Percentiles rank a stretch among this genome's conserved stretches.
Conservation (phyloP, 2,888 invertebrate species). For the Helicoverpa assulta region DNA sequence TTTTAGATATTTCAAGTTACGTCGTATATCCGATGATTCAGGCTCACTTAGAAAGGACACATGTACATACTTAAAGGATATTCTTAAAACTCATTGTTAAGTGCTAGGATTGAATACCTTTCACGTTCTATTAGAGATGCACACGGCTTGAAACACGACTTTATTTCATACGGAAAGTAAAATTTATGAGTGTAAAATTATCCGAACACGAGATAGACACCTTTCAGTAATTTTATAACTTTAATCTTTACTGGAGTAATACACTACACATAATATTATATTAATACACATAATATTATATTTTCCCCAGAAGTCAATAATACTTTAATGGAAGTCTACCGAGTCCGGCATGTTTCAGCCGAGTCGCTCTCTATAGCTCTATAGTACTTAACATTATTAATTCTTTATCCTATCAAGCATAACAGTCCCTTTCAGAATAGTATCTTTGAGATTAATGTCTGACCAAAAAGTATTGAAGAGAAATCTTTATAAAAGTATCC, state of each 20-base stretch:
- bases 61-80: too few species aligned
- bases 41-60: too few species aligned
- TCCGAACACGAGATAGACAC: neutral
- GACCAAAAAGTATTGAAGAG: constrained; percentile 58
- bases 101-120: too few species aligned
- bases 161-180: too few species aligned
- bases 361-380: constrained; percentile 57
- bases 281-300: too few species aligned
- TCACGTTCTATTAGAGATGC: too few species aligned
- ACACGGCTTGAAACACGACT: too few species aligned
- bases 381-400: constrained; percentile 77
- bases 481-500: constrained; percentile 65
- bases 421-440: constrained; percentile 64
- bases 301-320: constrained; percentile 57
- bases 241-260: constrained; percentile 18
- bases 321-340: constrained; percentile 63
- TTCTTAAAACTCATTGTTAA: too few species aligned
- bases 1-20: too few species aligned
- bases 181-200: too few species aligned
- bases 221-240: neutral
- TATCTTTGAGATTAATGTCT: constrained; percentile 68
- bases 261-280: too few species aligned
- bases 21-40: too few species aligned
- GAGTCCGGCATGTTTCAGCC: constrained; percentile 59
- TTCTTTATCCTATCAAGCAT: constrained; percentile 69